These are phyloP conservation scores for Andrena dorsata DNA, from an alignment of 2,888 invertebrate genomes.

Conservation along the genomic window DNA sequence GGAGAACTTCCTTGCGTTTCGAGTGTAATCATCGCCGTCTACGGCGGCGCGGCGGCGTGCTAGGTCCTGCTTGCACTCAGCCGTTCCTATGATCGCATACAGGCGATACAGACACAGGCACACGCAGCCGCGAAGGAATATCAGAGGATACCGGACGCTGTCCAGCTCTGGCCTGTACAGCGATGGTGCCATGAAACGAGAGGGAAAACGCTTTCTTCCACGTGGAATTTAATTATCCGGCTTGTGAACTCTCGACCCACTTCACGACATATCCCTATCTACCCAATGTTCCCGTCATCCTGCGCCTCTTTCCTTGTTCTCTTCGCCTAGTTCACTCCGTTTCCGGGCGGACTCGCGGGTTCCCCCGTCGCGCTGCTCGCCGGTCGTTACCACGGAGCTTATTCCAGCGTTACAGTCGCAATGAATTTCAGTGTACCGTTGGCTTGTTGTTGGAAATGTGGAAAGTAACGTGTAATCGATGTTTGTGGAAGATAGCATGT, in stretches of 20 bases:
- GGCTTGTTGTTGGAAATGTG: background rate
- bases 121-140: background rate
- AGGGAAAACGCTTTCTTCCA: conserved; percentile 83
- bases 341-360: conserved; percentile 36
- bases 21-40: conserved; percentile 70
- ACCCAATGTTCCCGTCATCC: conserved; percentile 47
- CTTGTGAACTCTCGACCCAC: conserved; percentile 82
- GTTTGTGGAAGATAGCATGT: background rate
- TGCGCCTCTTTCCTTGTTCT: conserved; percentile 34
- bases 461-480: background rate
- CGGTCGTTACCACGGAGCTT: conserved; percentile 15
- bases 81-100: background rate
- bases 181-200: conserved; percentile 72
- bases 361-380: conserved; percentile 1
- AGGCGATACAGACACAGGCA: background rate
- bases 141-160: conserved; percentile 37
- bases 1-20: conserved; percentile 75
- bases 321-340: conserved; percentile 33
- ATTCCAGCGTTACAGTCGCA: background rate
- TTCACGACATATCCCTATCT: conserved; percentile 63
- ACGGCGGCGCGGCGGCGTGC: background rate
- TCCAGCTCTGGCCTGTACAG: conserved; percentile 34
- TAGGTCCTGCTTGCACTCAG: conserved; percentile 5
- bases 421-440: background rate
- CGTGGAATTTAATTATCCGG: conserved; percentile 81